Evolutionary conservation across 2,113 vertebrate genomes (phyloP).

Genomic region (Myotis yumanensis): DNA sequence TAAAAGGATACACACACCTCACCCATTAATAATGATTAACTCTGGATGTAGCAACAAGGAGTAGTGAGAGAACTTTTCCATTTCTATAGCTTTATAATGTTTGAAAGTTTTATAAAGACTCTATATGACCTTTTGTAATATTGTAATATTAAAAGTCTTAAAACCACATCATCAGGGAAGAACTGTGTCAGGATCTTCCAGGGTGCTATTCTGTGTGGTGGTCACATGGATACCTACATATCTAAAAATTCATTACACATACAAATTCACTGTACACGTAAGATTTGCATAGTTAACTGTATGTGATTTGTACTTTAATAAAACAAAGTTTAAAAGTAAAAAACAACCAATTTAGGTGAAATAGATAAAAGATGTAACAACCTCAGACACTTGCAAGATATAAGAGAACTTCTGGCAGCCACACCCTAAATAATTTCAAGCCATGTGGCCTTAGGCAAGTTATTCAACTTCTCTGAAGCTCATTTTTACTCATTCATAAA

Average conservation of each 20-base stretch:
- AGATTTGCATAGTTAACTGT: neutral
- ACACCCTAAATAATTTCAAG: neutral
- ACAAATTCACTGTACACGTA: neutral
- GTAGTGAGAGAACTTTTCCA: neutral
- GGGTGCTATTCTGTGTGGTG: neutral
- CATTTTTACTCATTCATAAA: neutral
- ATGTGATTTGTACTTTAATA: neutral
- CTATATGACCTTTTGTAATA: neutral
- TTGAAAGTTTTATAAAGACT: neutral
- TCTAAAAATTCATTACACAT: neutral
- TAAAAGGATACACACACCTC: neutral
- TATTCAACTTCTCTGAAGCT: neutral
- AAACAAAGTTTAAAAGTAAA: neutral
- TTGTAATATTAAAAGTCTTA: constrained; percentile 12
- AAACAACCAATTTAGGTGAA: neutral
- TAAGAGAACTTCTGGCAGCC: neutral
- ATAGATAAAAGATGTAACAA: neutral
- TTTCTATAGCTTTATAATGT: neutral
- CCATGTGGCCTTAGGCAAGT: too few species aligned
- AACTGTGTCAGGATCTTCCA: neutral
- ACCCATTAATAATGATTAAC: neutral
- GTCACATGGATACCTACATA: neutral
- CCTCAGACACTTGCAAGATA: neutral
- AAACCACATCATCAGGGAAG: neutral
- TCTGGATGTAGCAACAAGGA: neutral